Conservation (phyloP, 2,797 vertebrate species). For the Anomalospiza imberbis region DNA sequence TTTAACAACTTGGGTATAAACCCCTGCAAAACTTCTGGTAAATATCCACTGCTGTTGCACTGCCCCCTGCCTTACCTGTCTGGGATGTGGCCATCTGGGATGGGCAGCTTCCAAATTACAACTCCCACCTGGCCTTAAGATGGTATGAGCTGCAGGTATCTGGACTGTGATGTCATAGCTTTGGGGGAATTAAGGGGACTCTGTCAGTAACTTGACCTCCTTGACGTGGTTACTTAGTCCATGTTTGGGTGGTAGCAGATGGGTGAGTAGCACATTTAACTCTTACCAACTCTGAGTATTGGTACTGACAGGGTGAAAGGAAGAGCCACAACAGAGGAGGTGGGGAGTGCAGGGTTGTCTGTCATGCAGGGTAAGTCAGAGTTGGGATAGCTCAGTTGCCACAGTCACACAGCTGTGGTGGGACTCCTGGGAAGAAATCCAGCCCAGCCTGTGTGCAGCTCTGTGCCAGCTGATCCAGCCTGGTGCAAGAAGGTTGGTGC, state of each 20-base stretch:
- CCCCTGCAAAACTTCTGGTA: neutral
- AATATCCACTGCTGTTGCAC: neutral
- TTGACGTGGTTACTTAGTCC: neutral
- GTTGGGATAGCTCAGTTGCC: neutral
- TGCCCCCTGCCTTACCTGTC: neutral
- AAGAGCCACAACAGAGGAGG: neutral
- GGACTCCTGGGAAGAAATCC: neutral
- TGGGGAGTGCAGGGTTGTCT: neutral
- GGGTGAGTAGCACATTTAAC: neutral
- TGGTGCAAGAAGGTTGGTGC: neutral
- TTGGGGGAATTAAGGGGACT: neutral
- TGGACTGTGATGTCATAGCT: neutral
- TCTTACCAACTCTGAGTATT: neutral
- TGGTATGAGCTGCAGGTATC: neutral
- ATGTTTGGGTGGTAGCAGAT: neutral
- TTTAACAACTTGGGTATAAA: neutral
- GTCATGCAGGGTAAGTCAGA: rapidly evolving
- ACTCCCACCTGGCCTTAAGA: neutral
- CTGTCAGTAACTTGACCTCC: neutral
- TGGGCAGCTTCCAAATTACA: neutral
- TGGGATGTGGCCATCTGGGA: neutral
- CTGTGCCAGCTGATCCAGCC: neutral
- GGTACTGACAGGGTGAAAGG: neutral
- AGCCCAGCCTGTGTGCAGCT: neutral
- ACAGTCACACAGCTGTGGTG: neutral